Percentiles rank a stretch among this genome's conserved stretches.
Conservation (phyloP, 2,888 invertebrate genomes). For the Caenorhabditis imperialis region DNA sequence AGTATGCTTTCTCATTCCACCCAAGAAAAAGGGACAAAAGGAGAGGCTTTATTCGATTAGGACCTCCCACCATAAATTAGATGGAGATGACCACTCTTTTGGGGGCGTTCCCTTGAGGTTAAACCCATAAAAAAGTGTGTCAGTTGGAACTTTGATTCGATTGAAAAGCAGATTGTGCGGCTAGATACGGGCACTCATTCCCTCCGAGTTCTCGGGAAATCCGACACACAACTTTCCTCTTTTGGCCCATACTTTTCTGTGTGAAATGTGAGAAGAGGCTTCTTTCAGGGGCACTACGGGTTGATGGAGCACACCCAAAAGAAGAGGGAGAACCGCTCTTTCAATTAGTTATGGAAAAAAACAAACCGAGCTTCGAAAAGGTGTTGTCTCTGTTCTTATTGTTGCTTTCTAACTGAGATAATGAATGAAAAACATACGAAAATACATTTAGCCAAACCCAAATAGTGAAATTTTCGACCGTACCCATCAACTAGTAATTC, state of each 20-base stretch:
- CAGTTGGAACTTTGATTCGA: slow-evolving; percentile 44
- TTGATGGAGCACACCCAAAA: slow-evolving; percentile 27
- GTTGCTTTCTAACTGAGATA: too few species aligned
- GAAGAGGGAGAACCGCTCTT: slow-evolving; percentile 26
- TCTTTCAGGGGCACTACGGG: slow-evolving; percentile 16
- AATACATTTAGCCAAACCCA: too few species aligned
- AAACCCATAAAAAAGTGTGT: slow-evolving; percentile 49
- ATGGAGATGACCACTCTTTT: background rate
- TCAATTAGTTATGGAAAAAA: slow-evolving; percentile 50
- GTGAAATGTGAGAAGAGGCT: slow-evolving; percentile 46
- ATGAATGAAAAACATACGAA: too few species aligned
- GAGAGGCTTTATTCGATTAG: slow-evolving; percentile 14
- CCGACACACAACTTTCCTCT: slow-evolving; percentile 46
- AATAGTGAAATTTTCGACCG: too few species aligned
- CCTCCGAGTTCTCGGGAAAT: slow-evolving; percentile 31
- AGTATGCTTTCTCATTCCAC: too few species aligned
- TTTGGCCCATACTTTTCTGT: slow-evolving; percentile 39
- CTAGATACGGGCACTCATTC: slow-evolving; percentile 33
- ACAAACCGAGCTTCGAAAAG: too few species aligned
- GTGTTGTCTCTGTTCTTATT: too few species aligned
- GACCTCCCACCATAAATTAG: slow-evolving; percentile 18
- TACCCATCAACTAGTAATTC: too few species aligned
- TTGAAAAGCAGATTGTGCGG: slow-evolving; percentile 26
- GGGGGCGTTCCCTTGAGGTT: slow-evolving; percentile 10
- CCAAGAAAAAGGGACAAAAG: too few species aligned